Base-by-base conservation (phyloP, 1,140 invertebrate genomes). In the Ceratosolen solmsi region DNA sequence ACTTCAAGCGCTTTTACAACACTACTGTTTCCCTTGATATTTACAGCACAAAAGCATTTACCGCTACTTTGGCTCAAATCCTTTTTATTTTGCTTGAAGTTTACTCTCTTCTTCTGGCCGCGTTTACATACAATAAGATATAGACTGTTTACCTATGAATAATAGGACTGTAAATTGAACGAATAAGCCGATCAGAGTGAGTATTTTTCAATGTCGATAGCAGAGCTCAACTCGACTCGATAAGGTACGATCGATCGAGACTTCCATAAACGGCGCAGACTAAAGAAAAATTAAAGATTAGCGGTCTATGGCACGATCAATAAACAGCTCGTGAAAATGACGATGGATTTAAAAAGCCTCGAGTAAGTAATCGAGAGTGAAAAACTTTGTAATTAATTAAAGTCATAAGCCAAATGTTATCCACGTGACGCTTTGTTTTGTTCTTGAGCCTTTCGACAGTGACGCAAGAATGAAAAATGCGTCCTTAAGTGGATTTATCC, bases 351-450 rank as follows among this genome's bases (percentile, higher is more conserved):
- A n/a, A n/a, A n/a, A n/a, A n/a, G n/a, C n/a, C n/a, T n/a, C n/a
- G n/a, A 63, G 60, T 63, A 56, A 56, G 30, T 36, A 74, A 36
- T 25, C 0, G 20, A 30, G 13, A 20, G 25, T 51, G n/a, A n/a
- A n/a, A n/a, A 71, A 79, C 49, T 70, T 79, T 56, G 27, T 30
- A 56, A 79, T 79, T 79, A 41, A 71, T 79, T 56, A 46, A 60
- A 79, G 30, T 54, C 51, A 38, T 70, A 30, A 70, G 27, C 41
- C 22, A 54, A 78, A 63, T 25, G 63, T 33, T 54, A 78, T 54
- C 30, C 63, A 70, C 76, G 65, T 54, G 60, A 68, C 46, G 63
- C n/a, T 58, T n/a, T 11, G 27, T 27, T 13, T 51, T 56, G 56
- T 54, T n/a, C n/a, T n/a, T n/a, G n/a, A n/a, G n/a, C n/a, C n/a